Conservation (phyloP, 2,113 vertebrate genomes). For the Mionectes macconnelli region DNA sequence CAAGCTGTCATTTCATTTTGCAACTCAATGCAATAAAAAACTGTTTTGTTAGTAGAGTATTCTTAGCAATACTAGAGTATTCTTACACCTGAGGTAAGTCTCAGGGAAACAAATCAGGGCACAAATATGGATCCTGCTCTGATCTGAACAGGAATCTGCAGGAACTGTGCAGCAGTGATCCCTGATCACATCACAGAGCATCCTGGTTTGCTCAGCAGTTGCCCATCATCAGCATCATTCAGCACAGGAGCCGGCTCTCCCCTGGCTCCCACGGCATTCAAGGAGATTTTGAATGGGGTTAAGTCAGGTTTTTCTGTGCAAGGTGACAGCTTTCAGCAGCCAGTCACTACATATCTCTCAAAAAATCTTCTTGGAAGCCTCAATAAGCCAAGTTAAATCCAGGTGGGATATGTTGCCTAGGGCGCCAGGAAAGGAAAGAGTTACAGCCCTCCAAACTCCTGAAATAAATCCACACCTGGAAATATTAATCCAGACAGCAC, state of each 20-base stretch:
- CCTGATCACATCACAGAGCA: not conserved
- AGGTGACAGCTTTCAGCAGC: not conserved
- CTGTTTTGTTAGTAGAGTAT: not conserved
- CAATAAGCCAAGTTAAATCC: not conserved
- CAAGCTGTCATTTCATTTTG: constrained; percentile 37
- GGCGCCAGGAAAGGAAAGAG: not conserved
- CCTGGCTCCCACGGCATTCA: fast-evolving
- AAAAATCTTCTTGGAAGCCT: not conserved
- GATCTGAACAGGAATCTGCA: not conserved
- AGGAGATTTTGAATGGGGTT: not conserved
- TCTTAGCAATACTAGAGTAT: not conserved
- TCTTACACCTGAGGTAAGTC: not conserved
- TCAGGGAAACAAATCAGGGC: not conserved
- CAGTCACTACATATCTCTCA: not conserved
- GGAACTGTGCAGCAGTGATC: not conserved
- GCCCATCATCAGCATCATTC: fast-evolving
- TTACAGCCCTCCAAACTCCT: not conserved
- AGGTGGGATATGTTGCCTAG: fast-evolving
- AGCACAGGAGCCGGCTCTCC: fast-evolving
- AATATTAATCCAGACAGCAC: not conserved
- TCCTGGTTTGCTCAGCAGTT: not conserved
- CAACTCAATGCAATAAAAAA: not conserved
- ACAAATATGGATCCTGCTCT: not conserved
- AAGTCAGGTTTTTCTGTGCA: not conserved
- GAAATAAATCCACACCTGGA: not conserved